A percentile compares a stretch with the other conserved stretches of the same genome.
These are phyloP conservation scores for Odontamblyopus lacepedii DNA, from an alignment of 2,797 vertebrate species.

Conservation along the genomic window DNA sequence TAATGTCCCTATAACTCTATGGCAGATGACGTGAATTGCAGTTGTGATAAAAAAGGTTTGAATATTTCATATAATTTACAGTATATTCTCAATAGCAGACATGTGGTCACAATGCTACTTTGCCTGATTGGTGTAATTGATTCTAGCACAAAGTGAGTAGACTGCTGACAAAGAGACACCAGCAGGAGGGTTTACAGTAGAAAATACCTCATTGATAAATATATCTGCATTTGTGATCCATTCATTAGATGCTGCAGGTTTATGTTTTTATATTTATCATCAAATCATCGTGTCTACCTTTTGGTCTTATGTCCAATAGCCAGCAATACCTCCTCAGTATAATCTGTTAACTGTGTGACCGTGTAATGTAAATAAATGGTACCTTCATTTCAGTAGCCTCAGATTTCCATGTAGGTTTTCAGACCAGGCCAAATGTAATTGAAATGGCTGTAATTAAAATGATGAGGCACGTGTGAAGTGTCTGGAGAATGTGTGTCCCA, in stretches of 20 bases:
- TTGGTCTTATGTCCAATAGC: background rate
- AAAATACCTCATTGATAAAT: constrained; percentile 26
- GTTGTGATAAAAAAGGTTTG: background rate
- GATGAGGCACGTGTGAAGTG: constrained; percentile 34
- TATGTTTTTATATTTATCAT: background rate
- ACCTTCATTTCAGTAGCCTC: constrained; percentile 42
- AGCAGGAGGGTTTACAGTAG: constrained; percentile 33
- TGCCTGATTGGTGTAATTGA: constrained; percentile 14
- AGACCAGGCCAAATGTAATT: constrained; percentile 61
- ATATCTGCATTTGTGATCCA: background rate
- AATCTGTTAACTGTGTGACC: constrained; percentile 2
- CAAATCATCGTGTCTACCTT: constrained; percentile 11
- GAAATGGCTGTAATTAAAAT: constrained; percentile 55
- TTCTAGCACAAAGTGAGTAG: constrained; percentile 33
- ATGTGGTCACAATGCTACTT: background rate
- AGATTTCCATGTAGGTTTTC: constrained; percentile 59
- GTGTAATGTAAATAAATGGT: constrained; percentile 27
- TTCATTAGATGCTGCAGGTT: background rate
- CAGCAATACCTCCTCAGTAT: constrained; percentile 2
- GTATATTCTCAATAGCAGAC: background rate
- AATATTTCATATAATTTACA: background rate
- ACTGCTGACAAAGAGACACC: background rate
- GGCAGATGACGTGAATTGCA: background rate
- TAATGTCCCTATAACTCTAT: background rate
- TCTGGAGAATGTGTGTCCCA: constrained; percentile 25